These are phyloP conservation scores for Lomographa bimaculata DNA, from an alignment of 2,888 invertebrate species.

Conservation along the genomic window DNA sequence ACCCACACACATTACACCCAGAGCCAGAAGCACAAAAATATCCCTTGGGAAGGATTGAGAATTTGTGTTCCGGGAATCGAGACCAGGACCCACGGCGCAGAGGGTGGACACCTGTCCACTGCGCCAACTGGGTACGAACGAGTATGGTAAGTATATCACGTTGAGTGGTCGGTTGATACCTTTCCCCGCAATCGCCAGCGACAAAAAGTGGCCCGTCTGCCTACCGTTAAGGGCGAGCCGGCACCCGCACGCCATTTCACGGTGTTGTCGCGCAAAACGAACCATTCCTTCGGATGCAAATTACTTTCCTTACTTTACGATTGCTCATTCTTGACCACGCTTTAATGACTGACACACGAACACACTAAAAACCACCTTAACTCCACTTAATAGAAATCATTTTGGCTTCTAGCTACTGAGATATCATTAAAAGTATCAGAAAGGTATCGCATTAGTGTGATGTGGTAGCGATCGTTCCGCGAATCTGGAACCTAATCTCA, in stretches of 20 bases:
- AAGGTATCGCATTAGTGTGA: constrained; percentile 34
- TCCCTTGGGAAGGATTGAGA: too few relatives aligned
- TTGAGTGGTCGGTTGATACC: too few relatives aligned
- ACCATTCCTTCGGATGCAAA: constrained; percentile 62
- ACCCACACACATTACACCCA: too few relatives aligned
- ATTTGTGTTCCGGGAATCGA: too few relatives aligned
- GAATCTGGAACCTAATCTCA: constrained; percentile 39
- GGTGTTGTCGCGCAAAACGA: constrained; percentile 61
- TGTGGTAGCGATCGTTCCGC: constrained; percentile 34
- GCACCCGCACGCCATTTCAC: constrained; percentile 71
- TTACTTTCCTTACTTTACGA: constrained; percentile 75
- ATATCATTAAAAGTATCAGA: constrained; percentile 38
- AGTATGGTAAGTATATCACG: too few relatives aligned
- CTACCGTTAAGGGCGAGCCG: constrained; percentile 16
- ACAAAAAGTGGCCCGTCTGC: constrained; percentile 10
- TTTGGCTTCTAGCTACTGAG: neutral
- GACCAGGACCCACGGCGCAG: too few relatives aligned
- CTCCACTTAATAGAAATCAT: neutral
- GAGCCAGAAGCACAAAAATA: too few relatives aligned
- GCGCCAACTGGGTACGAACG: too few relatives aligned
- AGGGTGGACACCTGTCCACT: too few relatives aligned
- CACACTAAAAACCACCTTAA: constrained; percentile 41
- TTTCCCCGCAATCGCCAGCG: too few relatives aligned
- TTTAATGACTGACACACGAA: constrained; percentile 41
- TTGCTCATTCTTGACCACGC: constrained; percentile 49